Conservation (phyloP, 1,140 invertebrate genomes). For the Drosophila mauritiana region DNA sequence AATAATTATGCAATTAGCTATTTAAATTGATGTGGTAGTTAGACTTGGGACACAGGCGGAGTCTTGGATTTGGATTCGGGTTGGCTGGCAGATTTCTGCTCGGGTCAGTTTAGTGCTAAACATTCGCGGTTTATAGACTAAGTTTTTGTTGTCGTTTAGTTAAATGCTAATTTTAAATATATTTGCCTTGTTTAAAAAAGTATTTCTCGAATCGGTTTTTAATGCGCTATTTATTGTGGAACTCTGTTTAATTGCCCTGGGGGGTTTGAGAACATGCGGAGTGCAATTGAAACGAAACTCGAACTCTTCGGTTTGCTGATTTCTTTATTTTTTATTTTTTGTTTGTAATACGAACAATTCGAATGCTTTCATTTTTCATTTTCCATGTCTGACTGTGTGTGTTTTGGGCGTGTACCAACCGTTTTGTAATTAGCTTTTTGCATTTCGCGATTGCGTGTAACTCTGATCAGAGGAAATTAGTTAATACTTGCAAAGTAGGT, state of each 20-base stretch:
- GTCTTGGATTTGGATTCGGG: conserved; percentile 34
- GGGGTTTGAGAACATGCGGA: conserved; percentile 54
- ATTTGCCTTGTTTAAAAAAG: conserved; percentile 65
- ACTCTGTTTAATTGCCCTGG: conserved; percentile 30
- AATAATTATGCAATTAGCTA: conserved; percentile 76
- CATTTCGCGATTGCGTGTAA: conserved; percentile 61
- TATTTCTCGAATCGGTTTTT: conserved; percentile 53
- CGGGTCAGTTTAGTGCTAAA: conserved; percentile 68
- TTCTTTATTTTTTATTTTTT: conserved; percentile 48
- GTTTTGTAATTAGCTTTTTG: conserved; percentile 62
- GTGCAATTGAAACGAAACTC: conserved; percentile 65
- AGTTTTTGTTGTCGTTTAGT: conserved; percentile 61
- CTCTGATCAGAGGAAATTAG: conserved; percentile 74
- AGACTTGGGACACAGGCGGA: conserved; percentile 26
- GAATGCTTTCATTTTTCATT: conserved; percentile 33
- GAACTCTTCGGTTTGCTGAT: conserved; percentile 63
- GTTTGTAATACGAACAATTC: conserved; percentile 65
- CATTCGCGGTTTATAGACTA: conserved; percentile 74
- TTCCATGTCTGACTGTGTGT: conserved; percentile 16
- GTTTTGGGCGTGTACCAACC: conserved; percentile 58
- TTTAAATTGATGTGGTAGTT: conserved; percentile 80
- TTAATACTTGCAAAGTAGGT: conserved; percentile 67
- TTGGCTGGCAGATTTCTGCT: conserved; percentile 28
- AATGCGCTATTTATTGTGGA: conserved; percentile 50
- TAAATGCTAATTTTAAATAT: conserved; percentile 78